Percentiles rank a stretch among this genome's conserved stretches.
Evolutionary conservation across 2,113 vertebrate species (phyloP).

Genomic region (Sprattus sprattus): DNA sequence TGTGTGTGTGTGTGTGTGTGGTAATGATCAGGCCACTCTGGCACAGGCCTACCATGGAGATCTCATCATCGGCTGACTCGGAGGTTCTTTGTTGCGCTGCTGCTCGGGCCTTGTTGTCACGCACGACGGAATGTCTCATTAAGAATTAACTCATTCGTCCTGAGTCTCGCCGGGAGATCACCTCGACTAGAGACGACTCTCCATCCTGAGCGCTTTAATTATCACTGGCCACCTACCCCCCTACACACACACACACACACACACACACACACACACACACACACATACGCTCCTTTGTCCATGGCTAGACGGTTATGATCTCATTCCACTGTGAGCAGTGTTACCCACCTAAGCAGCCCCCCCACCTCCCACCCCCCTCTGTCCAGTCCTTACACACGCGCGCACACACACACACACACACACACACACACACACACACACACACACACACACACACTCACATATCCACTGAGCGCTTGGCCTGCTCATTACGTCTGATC

Average conservation of each 20-base stretch:
- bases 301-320: slow-evolving; percentile 74
- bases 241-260: slow-evolving; percentile 42
- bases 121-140: slow-evolving; percentile 79
- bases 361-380: slow-evolving; percentile 50
- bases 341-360: slow-evolving; percentile 55
- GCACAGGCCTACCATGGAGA: slow-evolving; percentile 49
- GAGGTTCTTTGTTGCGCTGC: slow-evolving; percentile 72
- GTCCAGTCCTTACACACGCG: background rate
- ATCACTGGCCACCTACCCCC: slow-evolving; percentile 39
- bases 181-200: slow-evolving; percentile 33
- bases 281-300: slow-evolving; percentile 66
- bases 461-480: background rate
- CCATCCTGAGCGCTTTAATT: slow-evolving; percentile 49
- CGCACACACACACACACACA: background rate
- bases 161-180: slow-evolving; percentile 65
- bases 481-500: slow-evolving; percentile 13
- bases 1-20: slow-evolving; percentile 53
- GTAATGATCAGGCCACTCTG: slow-evolving; percentile 52
- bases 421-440: slow-evolving; percentile 4
- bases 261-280: slow-evolving; percentile 36
- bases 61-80: slow-evolving; percentile 52
- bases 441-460: slow-evolving; percentile 44
- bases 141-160: slow-evolving; percentile 80
- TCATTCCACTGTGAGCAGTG: slow-evolving; percentile 67
- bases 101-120: slow-evolving; percentile 69